Base-by-base conservation (phyloP, 2,113 vertebrate genomes). In the Romanogobio albipinnatus region DNA sequence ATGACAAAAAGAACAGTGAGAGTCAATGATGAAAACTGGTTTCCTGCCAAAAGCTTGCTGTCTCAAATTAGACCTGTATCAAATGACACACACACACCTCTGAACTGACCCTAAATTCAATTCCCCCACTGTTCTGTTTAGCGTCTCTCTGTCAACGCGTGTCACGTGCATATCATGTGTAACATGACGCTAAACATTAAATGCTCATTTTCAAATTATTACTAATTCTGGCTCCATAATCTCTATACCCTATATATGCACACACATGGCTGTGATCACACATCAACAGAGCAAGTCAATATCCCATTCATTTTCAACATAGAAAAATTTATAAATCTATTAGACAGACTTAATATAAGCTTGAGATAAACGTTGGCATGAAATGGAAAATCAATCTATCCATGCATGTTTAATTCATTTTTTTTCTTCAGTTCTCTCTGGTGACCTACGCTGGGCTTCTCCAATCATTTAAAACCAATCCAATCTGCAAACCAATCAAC, bases 11-110 rank as follows among this genome's bases (percentile, higher is more conserved):
- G 5, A 39, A 79, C 24, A 33, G 43, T 66, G 61, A 49, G 15
- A 80, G 22, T 66, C 39, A 66, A 5, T 17, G 26, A 5, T 15
- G 26, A 73, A 26, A 76, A 24, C 33, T 53, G 61, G 62, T 51
- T 81, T 76, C 33, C 64, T 59, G 71, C 22, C 53, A 77, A 62
- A 47, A 39, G 47, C 74, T 33, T 58, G 76, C 74, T 26, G 36
- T 61, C 76, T 84, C 39, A 26, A 76, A 71, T 87, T 85, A 87
- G 58, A 59, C 14, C 36, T 56, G 17, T 66, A 86, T 81, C 64
- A 83, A 51, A 81, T 49, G 39, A 81, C 26, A 29, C 47, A 56
- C 24, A 49, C 47, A 49, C 83, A 77, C 76, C 66, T 83, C 83
- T 61, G 22, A 68, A 26, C 17, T 39, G 22, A 51, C 15, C 33